phyloP scores from a whole-genome alignment of 2,888 invertebrate species.

The Copidosoma aretas region DNA sequence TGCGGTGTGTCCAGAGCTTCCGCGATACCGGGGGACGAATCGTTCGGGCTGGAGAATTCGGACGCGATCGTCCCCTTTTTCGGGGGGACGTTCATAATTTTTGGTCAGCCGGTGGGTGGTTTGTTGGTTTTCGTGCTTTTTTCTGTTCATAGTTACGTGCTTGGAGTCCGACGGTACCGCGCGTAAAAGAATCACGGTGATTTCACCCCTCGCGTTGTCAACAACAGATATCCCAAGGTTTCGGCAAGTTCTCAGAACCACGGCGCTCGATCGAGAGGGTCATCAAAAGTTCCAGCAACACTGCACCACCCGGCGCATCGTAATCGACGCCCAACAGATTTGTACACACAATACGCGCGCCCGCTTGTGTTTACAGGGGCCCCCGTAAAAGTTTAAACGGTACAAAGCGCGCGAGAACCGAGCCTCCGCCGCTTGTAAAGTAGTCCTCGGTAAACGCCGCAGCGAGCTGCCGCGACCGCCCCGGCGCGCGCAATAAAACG shows the following conservation, averaged over 20 bases:
- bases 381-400: background rate
- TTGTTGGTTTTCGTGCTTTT: too few relatives aligned
- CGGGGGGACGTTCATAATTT: background rate
- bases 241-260: too few relatives aligned
- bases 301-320: too few relatives aligned
- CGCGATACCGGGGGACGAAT: background rate
- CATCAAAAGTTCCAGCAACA: too few relatives aligned
- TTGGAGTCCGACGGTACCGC: too few relatives aligned
- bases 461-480: background rate
- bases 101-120: too few relatives aligned
- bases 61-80: too few relatives aligned
- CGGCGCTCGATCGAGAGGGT: too few relatives aligned
- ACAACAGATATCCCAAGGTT: too few relatives aligned
- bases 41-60: background rate
- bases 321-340: background rate
- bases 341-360: background rate
- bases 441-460: background rate
- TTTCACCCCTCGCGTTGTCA: too few relatives aligned
- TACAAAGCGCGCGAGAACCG: conserved; percentile 2
- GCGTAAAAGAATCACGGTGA: too few relatives aligned
- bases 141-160: too few relatives aligned
- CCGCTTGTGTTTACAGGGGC: background rate
- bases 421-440: background rate
- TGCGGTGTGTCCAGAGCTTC: background rate
- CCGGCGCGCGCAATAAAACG: conserved; percentile 25